phyloP scores from a whole-genome alignment of 2,888 invertebrate genomes.

The Lasioglossum leucozonium region DNA sequence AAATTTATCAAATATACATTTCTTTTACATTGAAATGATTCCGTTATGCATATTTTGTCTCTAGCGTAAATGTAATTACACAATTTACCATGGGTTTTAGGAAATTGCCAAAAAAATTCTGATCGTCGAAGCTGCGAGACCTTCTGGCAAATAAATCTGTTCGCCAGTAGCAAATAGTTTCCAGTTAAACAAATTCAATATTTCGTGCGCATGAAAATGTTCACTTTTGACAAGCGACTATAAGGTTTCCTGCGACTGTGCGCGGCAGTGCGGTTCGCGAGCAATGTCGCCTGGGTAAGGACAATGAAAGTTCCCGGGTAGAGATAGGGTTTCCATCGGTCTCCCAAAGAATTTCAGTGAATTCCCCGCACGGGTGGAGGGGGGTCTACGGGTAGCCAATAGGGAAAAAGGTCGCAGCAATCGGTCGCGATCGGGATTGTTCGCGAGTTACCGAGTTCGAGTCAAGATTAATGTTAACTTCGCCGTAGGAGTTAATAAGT shows the following conservation, averaged over 20 bases:
- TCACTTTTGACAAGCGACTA: neutral
- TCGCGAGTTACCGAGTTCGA: constrained; percentile 73
- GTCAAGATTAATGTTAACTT: constrained; percentile 82
- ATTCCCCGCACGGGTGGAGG: constrained; percentile 25
- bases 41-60: neutral
- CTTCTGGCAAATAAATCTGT: neutral
- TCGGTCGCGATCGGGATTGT: constrained; percentile 73
- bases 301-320: constrained; percentile 8
- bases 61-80: neutral
- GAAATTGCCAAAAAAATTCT: neutral
- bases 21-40: neutral
- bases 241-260: neutral
- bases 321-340: constrained; percentile 36
- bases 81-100: neutral
- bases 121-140: too few relatives aligned
- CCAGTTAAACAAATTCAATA: neutral
- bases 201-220: neutral
- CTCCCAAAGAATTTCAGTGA: constrained; percentile 30
- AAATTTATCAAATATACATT: neutral
- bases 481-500: constrained; percentile 82
- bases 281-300: neutral
- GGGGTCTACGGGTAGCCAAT: constrained; percentile 40
- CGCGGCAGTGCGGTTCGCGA: neutral
- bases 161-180: neutral
- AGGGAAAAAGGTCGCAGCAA: constrained; percentile 66